Evolutionary conservation across 2,113 vertebrate species (phyloP), one percentile per base, ranked within the genome.

Genomic region (Phoenicopterus ruber): DNA sequence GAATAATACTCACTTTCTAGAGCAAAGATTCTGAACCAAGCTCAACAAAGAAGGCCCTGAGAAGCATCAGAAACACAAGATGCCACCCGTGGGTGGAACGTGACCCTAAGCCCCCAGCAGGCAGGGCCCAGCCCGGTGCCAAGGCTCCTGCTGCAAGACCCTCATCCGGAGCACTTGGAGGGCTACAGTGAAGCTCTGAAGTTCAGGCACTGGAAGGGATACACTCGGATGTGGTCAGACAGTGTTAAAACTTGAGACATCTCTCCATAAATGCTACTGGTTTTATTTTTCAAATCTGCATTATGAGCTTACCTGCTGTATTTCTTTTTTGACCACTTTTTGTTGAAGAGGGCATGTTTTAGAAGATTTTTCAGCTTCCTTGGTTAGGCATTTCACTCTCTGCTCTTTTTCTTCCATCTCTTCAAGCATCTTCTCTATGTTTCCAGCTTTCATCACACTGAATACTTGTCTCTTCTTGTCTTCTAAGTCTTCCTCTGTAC

Each of bases 381-480:
- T 95, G 2, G 94, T 91, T 9, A 98, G 89, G 11, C 63, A 83
- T 55, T 96, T 96, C 57, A 98, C 83, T 32, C 69, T 95, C 38
- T 95, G 71, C 49, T 98, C 97, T 76, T 98, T 97, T 50, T 97
- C 95, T 76, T 91, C 92, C 59, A 95, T 32, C 5, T 98, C 97
- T 44, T 96, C 92, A 88, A 97, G 93, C 79, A 98, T 89, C 59
- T 97, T 98, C 76, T 98, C 94, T 93, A 96, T 65, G n/a, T 82
- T 98, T 94, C 95, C 93, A 79, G 91, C 84, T 66, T 97, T 97
- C 38, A 96, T 83, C 25, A 15, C 31, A 46, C 97, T 93, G 77
- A 98, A 82, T 91, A 98, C 95, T 97, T 97, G 96, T 58, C 91
- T 91, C 92, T 95, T 97, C 98, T 93, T 95, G 90, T 25, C n/a